Percentiles rank a stretch among this genome's conserved stretches.
These are phyloP conservation scores for Drosophila testacea DNA, from an alignment of 2,888 invertebrate species.

Conservation along the genomic window DNA sequence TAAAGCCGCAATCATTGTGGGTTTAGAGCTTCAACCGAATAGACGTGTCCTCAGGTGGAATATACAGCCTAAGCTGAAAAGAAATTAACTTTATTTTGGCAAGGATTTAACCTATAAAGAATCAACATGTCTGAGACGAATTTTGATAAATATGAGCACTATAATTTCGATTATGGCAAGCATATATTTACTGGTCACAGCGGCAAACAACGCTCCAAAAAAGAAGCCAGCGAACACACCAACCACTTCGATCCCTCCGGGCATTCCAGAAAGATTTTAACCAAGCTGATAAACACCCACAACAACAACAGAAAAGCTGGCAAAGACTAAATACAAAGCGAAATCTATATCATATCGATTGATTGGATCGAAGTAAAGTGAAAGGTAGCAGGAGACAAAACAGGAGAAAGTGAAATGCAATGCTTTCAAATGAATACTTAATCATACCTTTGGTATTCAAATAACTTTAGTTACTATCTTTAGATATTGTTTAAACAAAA, in stretches of 20 bases:
- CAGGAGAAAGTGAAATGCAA: constrained; percentile 41
- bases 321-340: constrained; percentile 63
- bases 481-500: constrained; percentile 1
- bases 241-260: constrained; percentile 96
- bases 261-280: constrained; percentile 87
- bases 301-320: constrained; percentile 91
- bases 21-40: constrained; percentile 9
- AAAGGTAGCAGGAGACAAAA: constrained; percentile 36
- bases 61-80: constrained; percentile 83
- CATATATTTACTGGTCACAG: constrained; percentile 94
- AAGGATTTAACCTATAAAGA: neutral
- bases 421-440: constrained; percentile 5
- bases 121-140: constrained; percentile 91
- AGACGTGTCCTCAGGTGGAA: constrained; percentile 16
- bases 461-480: constrained; percentile 13
- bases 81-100: constrained; percentile 84
- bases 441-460: neutral
- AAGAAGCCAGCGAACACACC: constrained; percentile 94
- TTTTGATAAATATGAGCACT: constrained; percentile 96
- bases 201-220: constrained; percentile 96
- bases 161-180: constrained; percentile 97
- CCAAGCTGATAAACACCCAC: constrained; percentile 85
- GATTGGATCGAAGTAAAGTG: constrained; percentile 26
- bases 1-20: constrained; percentile 23
- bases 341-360: constrained; percentile 19